Evolutionary conservation across 2,888 invertebrate genomes (phyloP), one percentile per base, ranked within the genome.

Genomic region (Dynastes maya): DNA sequence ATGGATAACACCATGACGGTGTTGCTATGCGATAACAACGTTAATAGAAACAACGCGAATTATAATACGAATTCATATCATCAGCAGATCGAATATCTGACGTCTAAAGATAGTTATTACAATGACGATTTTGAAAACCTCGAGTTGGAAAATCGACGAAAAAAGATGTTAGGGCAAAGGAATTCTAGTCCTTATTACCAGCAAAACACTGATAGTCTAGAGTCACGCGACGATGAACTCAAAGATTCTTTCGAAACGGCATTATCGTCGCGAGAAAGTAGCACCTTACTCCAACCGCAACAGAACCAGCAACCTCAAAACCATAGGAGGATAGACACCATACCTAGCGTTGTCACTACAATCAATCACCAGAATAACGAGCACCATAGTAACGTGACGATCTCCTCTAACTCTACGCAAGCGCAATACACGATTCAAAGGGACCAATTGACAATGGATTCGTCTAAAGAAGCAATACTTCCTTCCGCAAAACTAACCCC

Each of bases 241-340:
- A 90, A 90, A 81, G 90, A 91, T 81, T 91, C 91, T 0, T 91
- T 91, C 83, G 91, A 91, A 80, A 91, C 91, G 16, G 90, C 90
- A 1, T 88, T 90, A 63, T 91, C 89, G 65, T 91, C 89, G 40
- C 22, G 68, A 13, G 86, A 89, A 58, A 88, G 86, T 81, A 88
- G 88, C 76, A 87, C 88, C 40, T 85, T 89, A 76, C 85, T 87
- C 64, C 89, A 89, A 81, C 85, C 86, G 53, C 89, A 88, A 71
- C 85, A 76, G 45, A 58, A 58, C n/a, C 53, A 58, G 22, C 53
- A 55, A 37, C 22, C 4, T 45, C 45, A 45, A 45, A 45, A 45
- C 11, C 45, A 64, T 37, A 71, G 55, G 22, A 82, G 22, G 86
- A 86, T 79, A 86, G 86, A 79, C 84, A 82, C 3, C 85, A 84